These are phyloP conservation scores for Rapana venosa DNA, from an alignment of 2,888 invertebrate species.

Conservation along the genomic window DNA sequence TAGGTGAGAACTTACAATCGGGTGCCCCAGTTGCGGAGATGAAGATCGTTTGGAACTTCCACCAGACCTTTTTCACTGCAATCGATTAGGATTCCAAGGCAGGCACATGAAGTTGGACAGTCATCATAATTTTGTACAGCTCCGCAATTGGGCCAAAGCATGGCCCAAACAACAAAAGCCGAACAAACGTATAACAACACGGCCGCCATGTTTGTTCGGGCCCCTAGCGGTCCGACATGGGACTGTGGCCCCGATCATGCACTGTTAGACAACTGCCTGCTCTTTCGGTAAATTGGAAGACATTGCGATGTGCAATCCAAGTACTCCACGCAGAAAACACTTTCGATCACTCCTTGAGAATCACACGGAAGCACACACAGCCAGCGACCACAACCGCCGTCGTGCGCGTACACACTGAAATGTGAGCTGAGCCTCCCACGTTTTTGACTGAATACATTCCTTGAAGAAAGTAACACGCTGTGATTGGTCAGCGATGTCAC, in stretches of 20 bases:
- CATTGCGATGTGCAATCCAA: slow-evolving; percentile 39
- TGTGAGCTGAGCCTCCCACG: slow-evolving; percentile 59
- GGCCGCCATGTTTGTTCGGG: slow-evolving; percentile 73
- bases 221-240: slow-evolving; percentile 53
- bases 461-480: slow-evolving; percentile 52
- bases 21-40: slow-evolving; percentile 88
- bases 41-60: slow-evolving; percentile 85
- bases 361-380: slow-evolving; percentile 37
- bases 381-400: slow-evolving; percentile 36
- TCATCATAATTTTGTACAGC: slow-evolving; percentile 52
- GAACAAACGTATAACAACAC: slow-evolving; percentile 69
- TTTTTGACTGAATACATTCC: slow-evolving; percentile 63
- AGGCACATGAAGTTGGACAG: slow-evolving; percentile 86
- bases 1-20: slow-evolving; percentile 83
- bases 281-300: slow-evolving; percentile 39
- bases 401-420: slow-evolving; percentile 49
- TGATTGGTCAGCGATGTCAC: slow-evolving; percentile 61
- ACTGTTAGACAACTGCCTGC: slow-evolving; percentile 25
- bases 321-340: slow-evolving; percentile 23
- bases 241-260: slow-evolving; percentile 47
- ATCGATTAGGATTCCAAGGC: slow-evolving; percentile 86
- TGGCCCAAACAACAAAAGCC: slow-evolving; percentile 68
- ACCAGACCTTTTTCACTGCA: slow-evolving; percentile 86
- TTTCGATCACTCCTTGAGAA: slow-evolving; percentile 33
- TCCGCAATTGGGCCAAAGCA: slow-evolving; percentile 54